Base-by-base conservation (phyloP, 1,140 invertebrate genomes). In the Globodera ellingtonae region DNA sequence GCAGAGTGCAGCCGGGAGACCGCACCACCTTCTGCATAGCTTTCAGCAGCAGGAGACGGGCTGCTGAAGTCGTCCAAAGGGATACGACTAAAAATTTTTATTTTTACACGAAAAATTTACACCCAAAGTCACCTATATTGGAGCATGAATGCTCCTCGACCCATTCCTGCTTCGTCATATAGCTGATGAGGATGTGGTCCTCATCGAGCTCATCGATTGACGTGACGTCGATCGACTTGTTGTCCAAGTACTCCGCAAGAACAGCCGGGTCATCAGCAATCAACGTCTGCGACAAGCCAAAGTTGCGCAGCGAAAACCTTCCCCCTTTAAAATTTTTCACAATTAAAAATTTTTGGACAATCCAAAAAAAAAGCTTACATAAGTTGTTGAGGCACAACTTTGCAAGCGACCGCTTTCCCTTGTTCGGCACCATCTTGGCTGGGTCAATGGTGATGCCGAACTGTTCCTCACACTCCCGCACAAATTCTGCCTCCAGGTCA, bases 331-430 rank as follows among this genome's bases (percentile, higher is more conserved):
- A 76, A 9, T n/a, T 71, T 21, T 59, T 8, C 0, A 67, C n/a
- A 70, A 59, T 62, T 75, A 46, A 0, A n/a, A n/a, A n/a, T n/a
- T n/a, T n/a, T n/a, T n/a, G n/a, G n/a, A 0, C 6, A 71, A 74
- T 3, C 8, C 8, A 24, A 6, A 6, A 2, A n/a, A 21, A 62
- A 66, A 75, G 35, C 21, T 62, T 18, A 76, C 75, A 73, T 3
- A 76, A 44, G 15, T 72, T 76, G 15, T 76, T 76, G 3, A 76
- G 50, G 35, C 75, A 76, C 0, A 76, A 3, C 18, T 76, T 76
- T 0, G 75, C 75, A 0, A 24, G 24, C 9, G 59, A n/a, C 0
- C 75, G 15, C 13, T 72, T 65, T 21, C 75, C 75, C 18, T 76
- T 67, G 18, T 76, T 76, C 0, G 75, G 7, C 8, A 10, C 9